These are phyloP conservation scores for Ceryle rudis DNA, from an alignment of 2,797 vertebrate genomes.

Conservation along the genomic window DNA sequence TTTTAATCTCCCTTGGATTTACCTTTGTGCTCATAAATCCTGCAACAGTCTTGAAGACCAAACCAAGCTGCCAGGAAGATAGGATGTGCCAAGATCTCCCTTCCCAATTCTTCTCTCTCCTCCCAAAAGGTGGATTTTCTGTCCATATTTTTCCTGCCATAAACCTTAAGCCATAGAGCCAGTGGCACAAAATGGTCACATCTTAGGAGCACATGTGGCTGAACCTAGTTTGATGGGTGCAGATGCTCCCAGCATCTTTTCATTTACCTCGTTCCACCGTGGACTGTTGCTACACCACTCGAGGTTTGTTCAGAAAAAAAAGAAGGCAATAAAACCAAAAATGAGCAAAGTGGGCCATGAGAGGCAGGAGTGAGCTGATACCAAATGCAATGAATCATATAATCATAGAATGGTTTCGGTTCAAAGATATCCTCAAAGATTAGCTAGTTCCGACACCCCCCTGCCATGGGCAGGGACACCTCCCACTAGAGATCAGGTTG, in stretches of 20 bases:
- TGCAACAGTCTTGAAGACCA: neutral
- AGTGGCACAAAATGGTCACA: rapidly evolving
- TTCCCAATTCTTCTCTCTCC: neutral
- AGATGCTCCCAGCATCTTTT: neutral
- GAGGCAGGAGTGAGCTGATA: neutral
- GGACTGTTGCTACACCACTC: neutral
- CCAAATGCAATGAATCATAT: neutral
- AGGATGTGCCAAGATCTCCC: neutral
- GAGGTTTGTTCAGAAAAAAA: neutral
- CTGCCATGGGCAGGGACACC: neutral
- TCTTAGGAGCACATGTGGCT: neutral
- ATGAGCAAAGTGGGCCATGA: neutral
- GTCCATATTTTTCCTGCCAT: neutral
- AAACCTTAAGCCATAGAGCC: neutral
- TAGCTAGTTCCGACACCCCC: neutral
- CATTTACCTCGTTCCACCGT: neutral
- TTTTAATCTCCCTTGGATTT: neutral
- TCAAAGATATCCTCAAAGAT: neutral
- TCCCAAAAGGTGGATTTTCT: neutral
- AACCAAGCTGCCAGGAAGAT: neutral
- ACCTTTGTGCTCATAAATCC: neutral
- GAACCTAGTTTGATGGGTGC: neutral
- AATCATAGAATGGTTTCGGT: neutral
- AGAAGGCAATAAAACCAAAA: neutral
- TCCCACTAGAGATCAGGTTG: neutral